phyloP scores from a whole-genome alignment of 2,797 vertebrate species.

The Scarus forsteni region DNA sequence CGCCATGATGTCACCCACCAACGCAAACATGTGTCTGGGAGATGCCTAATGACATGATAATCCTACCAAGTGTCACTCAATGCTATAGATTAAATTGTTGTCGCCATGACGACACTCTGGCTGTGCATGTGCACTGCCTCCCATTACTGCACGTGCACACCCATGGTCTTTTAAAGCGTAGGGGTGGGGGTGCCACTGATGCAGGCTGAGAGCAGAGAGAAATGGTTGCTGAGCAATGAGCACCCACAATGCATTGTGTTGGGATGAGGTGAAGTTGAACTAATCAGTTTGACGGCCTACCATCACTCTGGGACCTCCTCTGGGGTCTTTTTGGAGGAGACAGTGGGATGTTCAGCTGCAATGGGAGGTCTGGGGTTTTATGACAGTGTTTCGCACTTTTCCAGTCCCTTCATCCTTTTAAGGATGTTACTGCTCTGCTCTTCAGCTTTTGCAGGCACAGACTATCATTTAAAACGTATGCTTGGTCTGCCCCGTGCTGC shows the following conservation, averaged over 20 bases:
- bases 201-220: conserved; percentile 19
- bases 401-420: neutral
- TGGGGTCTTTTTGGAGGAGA: conserved; percentile 16
- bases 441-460: conserved; percentile 5
- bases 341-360: conserved; percentile 6
- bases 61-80: conserved; percentile 60
- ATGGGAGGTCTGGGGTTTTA: conserved; percentile 5
- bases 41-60: conserved; percentile 74
- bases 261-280: conserved; percentile 62
- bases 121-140: conserved; percentile 20
- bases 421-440: conserved; percentile 7
- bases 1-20: conserved; percentile 64
- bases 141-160: conserved; percentile 1
- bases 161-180: conserved; percentile 22
- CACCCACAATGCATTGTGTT: conserved; percentile 29
- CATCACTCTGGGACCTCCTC: conserved; percentile 25
- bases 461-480: conserved; percentile 41
- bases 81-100: conserved; percentile 61
- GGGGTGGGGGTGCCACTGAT: conserved; percentile 16
- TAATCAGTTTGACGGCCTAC: conserved; percentile 50
- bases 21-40: conserved; percentile 50
- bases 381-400: conserved; percentile 15
- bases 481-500: conserved; percentile 32
- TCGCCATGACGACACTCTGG: conserved; percentile 27
- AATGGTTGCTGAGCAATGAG: conserved; percentile 51